A percentile compares a stretch with the other conserved stretches of the same genome.
These are phyloP conservation scores for Bombus sibiricus DNA, from an alignment of 1,140 invertebrate genomes.

Conservation along the genomic window DNA sequence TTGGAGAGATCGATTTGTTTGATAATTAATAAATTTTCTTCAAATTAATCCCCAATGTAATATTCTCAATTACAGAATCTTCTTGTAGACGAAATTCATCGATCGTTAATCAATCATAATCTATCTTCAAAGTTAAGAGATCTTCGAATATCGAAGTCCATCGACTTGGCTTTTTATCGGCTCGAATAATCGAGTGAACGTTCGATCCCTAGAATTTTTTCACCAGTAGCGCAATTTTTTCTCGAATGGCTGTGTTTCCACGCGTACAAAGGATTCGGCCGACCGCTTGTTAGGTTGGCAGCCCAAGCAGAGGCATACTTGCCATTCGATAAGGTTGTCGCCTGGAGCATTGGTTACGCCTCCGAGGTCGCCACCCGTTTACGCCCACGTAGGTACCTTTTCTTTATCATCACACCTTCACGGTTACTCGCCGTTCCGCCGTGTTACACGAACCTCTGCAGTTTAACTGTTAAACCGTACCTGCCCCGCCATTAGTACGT, in stretches of 20 bases:
- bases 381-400: constrained; percentile 59
- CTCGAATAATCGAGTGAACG: background rate
- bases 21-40: no score
- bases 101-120: no score
- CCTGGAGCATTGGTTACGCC: constrained; percentile 63
- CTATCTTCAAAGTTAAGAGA: background rate
- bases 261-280: background rate
- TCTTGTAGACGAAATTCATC: no score
- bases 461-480: constrained; percentile 38
- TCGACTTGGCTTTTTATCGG: background rate
- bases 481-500: constrained; percentile 40
- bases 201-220: background rate
- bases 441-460: constrained; percentile 39
- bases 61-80: no score
- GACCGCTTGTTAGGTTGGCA: constrained; percentile 41
- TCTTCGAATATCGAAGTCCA: background rate
- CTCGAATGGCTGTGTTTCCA: constrained; percentile 11
- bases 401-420: constrained; percentile 57
- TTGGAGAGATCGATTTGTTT: no score
- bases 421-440: constrained; percentile 45
- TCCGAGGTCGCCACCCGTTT: constrained; percentile 60
- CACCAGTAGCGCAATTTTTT: background rate
- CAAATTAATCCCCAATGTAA: no score
- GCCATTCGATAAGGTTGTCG: constrained; percentile 62
- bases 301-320: constrained; percentile 47